Evolutionary conservation across 2,113 vertebrate species (phyloP), one percentile per base, ranked within the genome.

Genomic region (Podarcis muralis): DNA sequence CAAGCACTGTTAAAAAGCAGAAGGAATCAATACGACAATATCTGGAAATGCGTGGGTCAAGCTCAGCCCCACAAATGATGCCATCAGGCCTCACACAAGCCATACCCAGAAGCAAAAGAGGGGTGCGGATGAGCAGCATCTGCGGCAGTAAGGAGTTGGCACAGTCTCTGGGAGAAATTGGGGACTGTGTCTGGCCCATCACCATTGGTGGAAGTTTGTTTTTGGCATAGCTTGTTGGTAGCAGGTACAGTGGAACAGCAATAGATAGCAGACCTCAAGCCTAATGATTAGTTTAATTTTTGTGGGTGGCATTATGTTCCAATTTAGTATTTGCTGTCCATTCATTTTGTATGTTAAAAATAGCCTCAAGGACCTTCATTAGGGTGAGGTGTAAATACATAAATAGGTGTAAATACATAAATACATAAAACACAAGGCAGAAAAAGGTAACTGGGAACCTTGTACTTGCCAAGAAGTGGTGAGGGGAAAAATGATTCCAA

Each of bases 401-500:
- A 11, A 62, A 35, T 1, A 57, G 13, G 5, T 43, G 53, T 71
- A 32, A 8, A 30, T 30, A n/a, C 13, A 71, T 71, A 11, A 62
- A 35, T 1, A 57, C 35, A 37, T 37, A 22, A 37, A 7, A 25
- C 5, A 81, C 13, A 87, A 59, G 69, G 71, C 22, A 68, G 5
- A 12, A 81, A 59, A 22, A 30, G 16, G 15, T 2, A 62, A 62
- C 7, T 35, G 2, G 13, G 30, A 62, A 8, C 3, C 30, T 15
- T 0, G 23, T 53, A 91, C 96, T 96, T 94, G 99, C 99, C 95
- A 99, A 96, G 95, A 99, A 99, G 94, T 99, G 97, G 84, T 97
- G 98, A 2, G 99, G 99, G 27, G 98, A 98, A 86, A 99, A 99
- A 91, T 98, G 98, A 94, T 99, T 97, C 99, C 99, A 99, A 2